Evolutionary conservation across 2,888 invertebrate genomes (phyloP).

Genomic region (Helobdella robusta): DNA sequence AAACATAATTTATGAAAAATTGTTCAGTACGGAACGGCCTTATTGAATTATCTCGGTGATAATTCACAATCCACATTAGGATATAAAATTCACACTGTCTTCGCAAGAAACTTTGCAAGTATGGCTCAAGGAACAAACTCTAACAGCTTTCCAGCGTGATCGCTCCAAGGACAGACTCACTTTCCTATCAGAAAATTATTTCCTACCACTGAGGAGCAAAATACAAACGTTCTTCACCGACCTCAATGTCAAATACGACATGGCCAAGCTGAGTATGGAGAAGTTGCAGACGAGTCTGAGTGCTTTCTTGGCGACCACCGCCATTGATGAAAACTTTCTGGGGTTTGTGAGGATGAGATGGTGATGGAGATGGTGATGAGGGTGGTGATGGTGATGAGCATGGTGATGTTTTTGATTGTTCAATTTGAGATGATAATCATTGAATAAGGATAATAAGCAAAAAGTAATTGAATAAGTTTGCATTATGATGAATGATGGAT

Average conservation of each 20-base stretch:
- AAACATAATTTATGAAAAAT: too few relatives aligned
- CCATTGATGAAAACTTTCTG: conserved; percentile 5
- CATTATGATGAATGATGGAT: too few relatives aligned
- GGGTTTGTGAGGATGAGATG: too few relatives aligned
- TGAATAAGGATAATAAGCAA: too few relatives aligned
- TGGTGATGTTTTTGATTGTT: too few relatives aligned
- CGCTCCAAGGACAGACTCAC: conserved; percentile 1
- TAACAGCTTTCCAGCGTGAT: not conserved
- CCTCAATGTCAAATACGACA: not conserved
- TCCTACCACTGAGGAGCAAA: not conserved
- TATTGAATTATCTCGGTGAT: too few relatives aligned
- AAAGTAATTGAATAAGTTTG: too few relatives aligned
- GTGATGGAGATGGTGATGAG: too few relatives aligned
- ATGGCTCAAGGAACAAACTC: not conserved
- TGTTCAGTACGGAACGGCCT: too few relatives aligned
- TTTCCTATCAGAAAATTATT: not conserved
- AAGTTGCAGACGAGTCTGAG: not conserved
- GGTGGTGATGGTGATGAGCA: too few relatives aligned
- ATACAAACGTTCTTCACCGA: not conserved
- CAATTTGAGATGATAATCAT: too few relatives aligned
- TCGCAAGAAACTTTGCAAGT: conserved; percentile 4
- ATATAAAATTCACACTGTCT: not conserved
- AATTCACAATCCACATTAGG: too few relatives aligned
- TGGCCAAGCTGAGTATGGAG: not conserved
- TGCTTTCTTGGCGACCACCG: not conserved